phyloP scores from a whole-genome alignment of 2,888 invertebrate genomes.

The Marronus borbonicus region DNA sequence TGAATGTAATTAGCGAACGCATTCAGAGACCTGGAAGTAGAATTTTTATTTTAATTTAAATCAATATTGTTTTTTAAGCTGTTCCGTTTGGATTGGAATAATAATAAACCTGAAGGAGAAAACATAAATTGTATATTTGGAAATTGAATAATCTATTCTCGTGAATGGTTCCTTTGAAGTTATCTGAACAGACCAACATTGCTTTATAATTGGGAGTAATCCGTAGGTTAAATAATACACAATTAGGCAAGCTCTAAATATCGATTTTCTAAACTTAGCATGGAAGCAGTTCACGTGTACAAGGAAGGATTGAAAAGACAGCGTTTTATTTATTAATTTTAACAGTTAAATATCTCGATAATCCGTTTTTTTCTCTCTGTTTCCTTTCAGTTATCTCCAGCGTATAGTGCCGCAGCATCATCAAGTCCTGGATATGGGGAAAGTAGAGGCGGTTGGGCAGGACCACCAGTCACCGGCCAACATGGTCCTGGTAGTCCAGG shows the following conservation, averaged over 20 bases:
- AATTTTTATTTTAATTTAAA: no score
- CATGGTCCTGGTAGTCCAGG: slow-evolving; percentile 66
- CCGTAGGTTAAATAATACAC: background rate
- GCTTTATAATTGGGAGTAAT: no score
- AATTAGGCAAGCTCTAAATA: slow-evolving; percentile 15
- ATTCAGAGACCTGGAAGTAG: no score
- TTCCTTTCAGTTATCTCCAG: slow-evolving; percentile 64
- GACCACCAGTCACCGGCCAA: slow-evolving; percentile 65
- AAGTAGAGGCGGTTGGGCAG: slow-evolving; percentile 66
- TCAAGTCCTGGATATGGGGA: slow-evolving; percentile 68
- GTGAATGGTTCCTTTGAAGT: no score
- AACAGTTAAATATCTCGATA: background rate
- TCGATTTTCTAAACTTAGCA: slow-evolving; percentile 22
- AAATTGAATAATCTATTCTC: no score
- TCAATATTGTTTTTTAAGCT: no score
- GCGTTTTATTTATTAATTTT: background rate
- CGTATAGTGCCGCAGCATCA: slow-evolving; percentile 66
- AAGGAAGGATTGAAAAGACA: background rate
- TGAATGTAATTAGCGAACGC: no score
- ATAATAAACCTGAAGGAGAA: no score
- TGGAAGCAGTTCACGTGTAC: background rate
- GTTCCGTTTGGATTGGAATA: no score
- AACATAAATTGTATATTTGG: no score
- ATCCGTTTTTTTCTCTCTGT: background rate
- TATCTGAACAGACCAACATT: no score